A percentile compares a stretch with the other conserved stretches of the same genome.
phyloP scores from a whole-genome alignment of 1,140 invertebrate genomes.

The Drosophila persimilis region DNA sequence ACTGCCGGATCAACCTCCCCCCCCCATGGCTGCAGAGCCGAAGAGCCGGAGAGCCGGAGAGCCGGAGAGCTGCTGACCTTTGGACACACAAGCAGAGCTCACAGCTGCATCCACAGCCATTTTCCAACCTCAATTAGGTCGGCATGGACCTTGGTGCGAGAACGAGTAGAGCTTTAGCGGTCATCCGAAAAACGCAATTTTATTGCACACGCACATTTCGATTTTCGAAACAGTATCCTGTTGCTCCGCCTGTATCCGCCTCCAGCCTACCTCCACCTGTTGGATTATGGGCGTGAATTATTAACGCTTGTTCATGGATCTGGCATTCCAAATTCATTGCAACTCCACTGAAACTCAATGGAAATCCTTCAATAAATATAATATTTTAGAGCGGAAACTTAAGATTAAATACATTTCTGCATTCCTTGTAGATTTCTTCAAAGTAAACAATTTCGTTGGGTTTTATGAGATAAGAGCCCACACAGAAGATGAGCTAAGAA shows the following conservation, averaged over 20 bases:
- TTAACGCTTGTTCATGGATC: conserved; percentile 14
- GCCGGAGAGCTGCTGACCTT: conserved; percentile 27
- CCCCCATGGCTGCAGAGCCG: conserved; percentile 8
- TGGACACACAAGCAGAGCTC: neutral
- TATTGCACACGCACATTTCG: conserved; percentile 63
- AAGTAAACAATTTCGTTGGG: too few species aligned
- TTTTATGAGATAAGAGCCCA: too few species aligned
- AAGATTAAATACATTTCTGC: too few species aligned
- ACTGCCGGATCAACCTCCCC: conserved; percentile 16
- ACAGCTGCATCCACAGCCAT: conserved; percentile 2
- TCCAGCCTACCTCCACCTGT: conserved; percentile 48
- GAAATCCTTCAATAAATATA: too few species aligned
- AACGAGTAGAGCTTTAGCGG: conserved; percentile 11
- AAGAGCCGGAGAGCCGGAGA: neutral
- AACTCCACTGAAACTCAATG: too few species aligned
- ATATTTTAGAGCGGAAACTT: too few species aligned
- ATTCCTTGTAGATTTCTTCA: too few species aligned
- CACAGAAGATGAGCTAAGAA: too few species aligned
- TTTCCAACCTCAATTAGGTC: conserved; percentile 32
- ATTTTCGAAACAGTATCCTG: conserved; percentile 36
- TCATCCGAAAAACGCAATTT: conserved; percentile 51
- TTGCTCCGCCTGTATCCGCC: neutral
- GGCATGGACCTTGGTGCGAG: conserved; percentile 4
- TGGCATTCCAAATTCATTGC: too few species aligned
- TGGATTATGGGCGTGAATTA: conserved; percentile 48